Evolutionary conservation across 2,113 vertebrate genomes (phyloP).

Genomic region (Forbesichthys papilliferus): DNA sequence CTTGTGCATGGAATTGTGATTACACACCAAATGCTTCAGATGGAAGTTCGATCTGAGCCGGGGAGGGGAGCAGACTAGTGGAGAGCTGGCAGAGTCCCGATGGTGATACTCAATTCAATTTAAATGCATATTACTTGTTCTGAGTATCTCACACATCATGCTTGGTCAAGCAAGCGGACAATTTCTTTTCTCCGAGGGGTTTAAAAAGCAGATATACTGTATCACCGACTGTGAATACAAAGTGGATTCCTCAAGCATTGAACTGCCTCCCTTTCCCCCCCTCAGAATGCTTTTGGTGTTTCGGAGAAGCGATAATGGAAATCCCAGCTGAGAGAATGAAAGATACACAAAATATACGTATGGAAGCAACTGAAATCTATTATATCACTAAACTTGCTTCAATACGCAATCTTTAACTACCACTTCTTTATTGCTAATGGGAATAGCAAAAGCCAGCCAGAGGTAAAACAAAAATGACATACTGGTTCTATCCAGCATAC

Average conservation of each 20-base stretch:
- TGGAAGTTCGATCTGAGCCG: conserved; percentile 72
- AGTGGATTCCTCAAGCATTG: conserved; percentile 39
- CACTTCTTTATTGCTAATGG: not conserved
- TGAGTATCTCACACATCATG: conserved; percentile 72
- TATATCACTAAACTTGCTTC: conserved; percentile 40
- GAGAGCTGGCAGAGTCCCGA: conserved; percentile 55
- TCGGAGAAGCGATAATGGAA: conserved; percentile 19
- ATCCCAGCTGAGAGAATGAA: conserved; percentile 29
- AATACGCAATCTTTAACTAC: conserved; percentile 18
- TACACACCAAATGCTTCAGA: conserved; percentile 69
- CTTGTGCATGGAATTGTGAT: conserved; percentile 69
- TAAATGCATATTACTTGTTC: conserved; percentile 77
- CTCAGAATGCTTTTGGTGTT: conserved; percentile 35
- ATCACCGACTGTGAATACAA: conserved; percentile 55
- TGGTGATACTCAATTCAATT: conserved; percentile 70
- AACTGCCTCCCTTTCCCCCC: not conserved
- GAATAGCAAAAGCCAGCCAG: not conserved
- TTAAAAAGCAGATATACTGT: conserved; percentile 69
- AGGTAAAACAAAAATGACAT: conserved; percentile 2
- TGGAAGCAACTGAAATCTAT: conserved; percentile 21
- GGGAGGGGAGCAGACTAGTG: conserved; percentile 47
- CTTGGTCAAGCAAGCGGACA: conserved; percentile 73
- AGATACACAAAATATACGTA: conserved; percentile 2
- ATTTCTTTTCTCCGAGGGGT: conserved; percentile 64
- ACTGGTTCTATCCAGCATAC: not conserved